Base-by-base conservation (phyloP, 1,140 invertebrate species). In the Drosophila trapezifrons region DNA sequence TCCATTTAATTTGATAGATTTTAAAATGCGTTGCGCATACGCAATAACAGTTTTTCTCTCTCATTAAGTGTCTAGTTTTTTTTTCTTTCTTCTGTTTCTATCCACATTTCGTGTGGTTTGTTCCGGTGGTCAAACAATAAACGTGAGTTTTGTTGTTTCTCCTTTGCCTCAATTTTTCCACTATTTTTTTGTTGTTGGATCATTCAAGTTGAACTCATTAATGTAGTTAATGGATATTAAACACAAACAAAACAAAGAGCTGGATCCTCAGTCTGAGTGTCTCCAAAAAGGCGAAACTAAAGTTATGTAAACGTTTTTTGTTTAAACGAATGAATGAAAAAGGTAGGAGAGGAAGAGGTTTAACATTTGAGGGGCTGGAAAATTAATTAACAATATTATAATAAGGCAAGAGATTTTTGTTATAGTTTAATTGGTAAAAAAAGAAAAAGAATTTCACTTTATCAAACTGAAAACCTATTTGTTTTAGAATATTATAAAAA, bases 211-310 rank as follows among this genome's bases (percentile, higher is more conserved):
- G 69, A 72, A 76, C 78, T 81, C 83, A 86, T 86, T 86, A 86
- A 71, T 82, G 74, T 80, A 75, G 70, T 87, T 87, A 86, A 86
- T 87, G 83, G 78, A 79, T 82, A 86, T 82, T 76, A 87, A 86
- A 82, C 75, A 87, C 62, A 82, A 86, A 76, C 58, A 78, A 75
- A 76, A 62, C 76, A 81, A 75, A 60, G 37, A 18, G 22, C 2
- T 0, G 10, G n/a, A n/a, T n/a, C 29, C n/a, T 15, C 17, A n/a
- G 35, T 45, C 27, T 18, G 20, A 27, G 38, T 20, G 40, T 46
- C 52, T 55, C 37, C 52, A 35, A 52, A 72, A 73, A 32, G 18
- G 49, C 32, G n/a, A 51, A 65, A 75, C 45, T 22, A 20, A 40
- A 42, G 38, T 76, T 75, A 22, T 57, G 51, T 65, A 65, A 75